Evolutionary conservation across 1,140 invertebrate genomes (phyloP), one percentile per base, ranked within the genome.

Genomic region (Drosophila ogumai): DNA sequence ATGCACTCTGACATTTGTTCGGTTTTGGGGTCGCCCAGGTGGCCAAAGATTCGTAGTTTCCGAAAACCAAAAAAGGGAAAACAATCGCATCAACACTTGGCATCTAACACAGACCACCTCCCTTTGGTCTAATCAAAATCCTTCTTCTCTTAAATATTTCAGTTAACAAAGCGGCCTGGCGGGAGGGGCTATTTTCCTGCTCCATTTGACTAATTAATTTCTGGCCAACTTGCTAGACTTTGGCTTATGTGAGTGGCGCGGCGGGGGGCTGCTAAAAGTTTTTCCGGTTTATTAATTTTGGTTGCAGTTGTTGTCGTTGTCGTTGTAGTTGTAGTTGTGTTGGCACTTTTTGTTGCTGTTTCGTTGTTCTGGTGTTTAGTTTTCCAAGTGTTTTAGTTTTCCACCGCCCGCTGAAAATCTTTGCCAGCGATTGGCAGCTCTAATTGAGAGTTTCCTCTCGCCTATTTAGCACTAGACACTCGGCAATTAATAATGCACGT

Each of bases 181-280:
- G 28, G 9, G 56, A 10, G 32, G 41, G 34, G 32, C 15, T 28
- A 17, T 38, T 31, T 43, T 36, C 56, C 57, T 68, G 46, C 76
- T 67, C 72, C 80, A 75, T 65, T 84, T 84, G 77, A 78, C 85
- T 88, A 88, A 88, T 88, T 88, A 90, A 88, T 84, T 84, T 80
- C 73, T 80, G 65, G 64, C 43, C 55, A 87, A 88, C 71, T 88
- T 87, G 67, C 79, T 32, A 31, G 58, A 44, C 52, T 50, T 41
- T 28, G 40, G 55, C 63, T 60, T 34, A 46, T 31, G 61, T 47
- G 31, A 54, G 22, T 40, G 47, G 32, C 41, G 41, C 17, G 40
- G 22, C 13, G 22, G 44, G 44, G 44, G 32, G 13, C 15, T 55
- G 55, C 61, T 64, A 67, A 76, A 76, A 76, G 61, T 77, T 77